These are phyloP conservation scores for Catostylus mosaicus DNA, from an alignment of 30 jellyfish, hydroid and myxozoan species.

Conservation along the genomic window DNA sequence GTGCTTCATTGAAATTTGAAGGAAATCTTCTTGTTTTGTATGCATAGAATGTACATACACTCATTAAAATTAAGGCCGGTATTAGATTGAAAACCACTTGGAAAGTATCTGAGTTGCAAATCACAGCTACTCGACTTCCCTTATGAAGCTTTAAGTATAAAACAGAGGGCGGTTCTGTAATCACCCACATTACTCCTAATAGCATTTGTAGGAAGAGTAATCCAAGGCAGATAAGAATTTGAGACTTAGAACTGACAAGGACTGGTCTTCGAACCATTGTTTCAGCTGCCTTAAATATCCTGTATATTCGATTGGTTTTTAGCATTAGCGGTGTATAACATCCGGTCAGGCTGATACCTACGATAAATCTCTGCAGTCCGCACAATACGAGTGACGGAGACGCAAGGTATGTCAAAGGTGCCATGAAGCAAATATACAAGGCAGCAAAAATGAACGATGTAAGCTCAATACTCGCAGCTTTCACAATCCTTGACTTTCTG, in stretches of 20 bases:
- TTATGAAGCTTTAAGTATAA: constrained; percentile 28
- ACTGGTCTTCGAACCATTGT: constrained; percentile 45
- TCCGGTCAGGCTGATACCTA: constrained; percentile 86
- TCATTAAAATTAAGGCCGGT: constrained; percentile 76
- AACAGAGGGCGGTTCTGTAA: constrained; percentile 81
- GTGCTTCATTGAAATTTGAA: constrained; percentile 87
- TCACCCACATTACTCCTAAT: constrained; percentile 85
- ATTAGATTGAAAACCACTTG: constrained; percentile 69
- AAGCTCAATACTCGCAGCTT: constrained; percentile 86
- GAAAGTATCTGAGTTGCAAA: constrained; percentile 67
- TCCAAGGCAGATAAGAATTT: constrained; percentile 75
- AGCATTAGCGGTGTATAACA: constrained; percentile 96
- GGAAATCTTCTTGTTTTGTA: constrained; percentile 96
- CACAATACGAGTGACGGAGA: constrained; percentile 65
- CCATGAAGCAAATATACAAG: constrained; percentile 49
- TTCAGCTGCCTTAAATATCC: constrained; percentile 80
- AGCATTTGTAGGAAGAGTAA: constrained; percentile 73
- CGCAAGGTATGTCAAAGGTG: constrained; percentile 52
- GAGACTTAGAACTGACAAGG: constrained; percentile 87
- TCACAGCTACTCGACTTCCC: constrained; percentile 48
- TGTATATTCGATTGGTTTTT: constrained; percentile 86
- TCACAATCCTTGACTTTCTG: constrained; percentile 72
- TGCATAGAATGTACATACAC: constrained; percentile 89
- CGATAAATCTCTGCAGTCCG: constrained; percentile 70
- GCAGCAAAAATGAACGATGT: constrained; percentile 60